Percentiles rank a stretch among this genome's conserved stretches.
Evolutionary conservation across 2,888 invertebrate genomes (phyloP).

Genomic region (Parnassius glacialis): DNA sequence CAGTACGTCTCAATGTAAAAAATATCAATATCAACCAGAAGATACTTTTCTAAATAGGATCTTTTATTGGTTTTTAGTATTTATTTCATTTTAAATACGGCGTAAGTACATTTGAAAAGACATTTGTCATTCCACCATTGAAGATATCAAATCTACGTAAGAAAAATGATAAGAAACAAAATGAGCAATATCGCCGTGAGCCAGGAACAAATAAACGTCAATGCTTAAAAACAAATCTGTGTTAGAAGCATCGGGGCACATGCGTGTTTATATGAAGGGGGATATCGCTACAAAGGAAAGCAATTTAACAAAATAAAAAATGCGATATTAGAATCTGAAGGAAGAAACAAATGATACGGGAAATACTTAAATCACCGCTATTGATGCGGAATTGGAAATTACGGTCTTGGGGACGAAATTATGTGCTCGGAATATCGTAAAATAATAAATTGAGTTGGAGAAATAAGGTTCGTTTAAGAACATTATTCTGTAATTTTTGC

Average conservation of each 20-base stretch:
- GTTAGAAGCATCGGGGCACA: conserved; percentile 53
- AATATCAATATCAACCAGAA: no score
- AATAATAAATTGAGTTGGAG: conserved; percentile 38
- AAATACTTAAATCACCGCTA: conserved; percentile 76
- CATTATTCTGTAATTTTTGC: conserved; percentile 7
- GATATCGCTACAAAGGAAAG: conserved; percentile 68
- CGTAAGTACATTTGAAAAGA: background rate
- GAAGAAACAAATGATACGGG: conserved; percentile 76
- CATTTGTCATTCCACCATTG: background rate
- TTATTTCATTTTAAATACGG: no score
- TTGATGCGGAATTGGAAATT: conserved; percentile 69
- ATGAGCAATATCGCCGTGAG: conserved; percentile 70
- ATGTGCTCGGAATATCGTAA: conserved; percentile 42
- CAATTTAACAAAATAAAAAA: conserved; percentile 79
- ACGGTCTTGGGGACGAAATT: conserved; percentile 37
- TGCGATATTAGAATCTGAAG: conserved; percentile 61
- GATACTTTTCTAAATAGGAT: no score
- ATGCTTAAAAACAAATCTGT: conserved; percentile 75
- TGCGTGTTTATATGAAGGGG: conserved; percentile 67
- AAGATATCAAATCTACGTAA: conserved; percentile 27
- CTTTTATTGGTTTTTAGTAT: no score
- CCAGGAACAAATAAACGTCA: conserved; percentile 73
- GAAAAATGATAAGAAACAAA: conserved; percentile 36
- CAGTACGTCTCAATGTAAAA: no score
- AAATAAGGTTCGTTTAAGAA: conserved; percentile 21